Conservation (phyloP, 2,113 vertebrate genomes). For the Anoplopoma fimbria region DNA sequence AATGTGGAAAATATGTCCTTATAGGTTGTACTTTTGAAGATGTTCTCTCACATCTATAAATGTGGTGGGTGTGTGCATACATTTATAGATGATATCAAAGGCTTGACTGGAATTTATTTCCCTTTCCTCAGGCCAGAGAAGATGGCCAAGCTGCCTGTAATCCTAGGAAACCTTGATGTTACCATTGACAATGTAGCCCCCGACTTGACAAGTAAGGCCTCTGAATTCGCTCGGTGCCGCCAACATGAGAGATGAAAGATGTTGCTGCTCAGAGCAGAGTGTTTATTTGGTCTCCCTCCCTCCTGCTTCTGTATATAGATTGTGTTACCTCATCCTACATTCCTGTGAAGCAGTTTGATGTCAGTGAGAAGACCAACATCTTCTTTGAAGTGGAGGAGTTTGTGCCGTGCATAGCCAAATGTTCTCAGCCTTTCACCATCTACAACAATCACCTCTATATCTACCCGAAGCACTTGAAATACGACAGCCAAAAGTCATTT, state of each 20-base stretch:
- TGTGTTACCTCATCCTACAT: conserved; percentile 97
- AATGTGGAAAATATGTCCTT: conserved; percentile 35
- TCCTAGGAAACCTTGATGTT: conserved; percentile 97
- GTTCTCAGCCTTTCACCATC: conserved; percentile 95
- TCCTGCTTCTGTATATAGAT: conserved; percentile 83
- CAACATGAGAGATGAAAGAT: conserved; percentile 35
- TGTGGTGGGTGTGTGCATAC: conserved; percentile 5
- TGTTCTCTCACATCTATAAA: conserved; percentile 53
- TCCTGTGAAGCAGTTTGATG: conserved; percentile 95
- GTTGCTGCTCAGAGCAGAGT: conserved; percentile 27
- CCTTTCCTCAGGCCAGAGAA: conserved; percentile 90
- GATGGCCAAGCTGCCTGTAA: conserved; percentile 98
- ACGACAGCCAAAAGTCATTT: conserved; percentile 96
- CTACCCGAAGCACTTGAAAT: conserved; percentile 96
- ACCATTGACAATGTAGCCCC: conserved; percentile 94
- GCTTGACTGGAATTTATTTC: conserved; percentile 62
- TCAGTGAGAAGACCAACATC: conserved; percentile 82
- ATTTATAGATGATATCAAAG: conserved; percentile 52
- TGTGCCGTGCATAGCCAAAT: conserved; percentile 94
- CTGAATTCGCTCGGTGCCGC: conserved; percentile 6
- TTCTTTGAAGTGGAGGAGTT: conserved; percentile 97
- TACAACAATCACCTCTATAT: conserved; percentile 99
- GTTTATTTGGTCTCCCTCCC: conserved; percentile 55
- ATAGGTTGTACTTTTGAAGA: conserved; percentile 35
- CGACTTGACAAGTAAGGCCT: conserved; percentile 93